These are phyloP conservation scores for Macropis europaea DNA, from an alignment of 2,888 invertebrate genomes.

Conservation along the genomic window DNA sequence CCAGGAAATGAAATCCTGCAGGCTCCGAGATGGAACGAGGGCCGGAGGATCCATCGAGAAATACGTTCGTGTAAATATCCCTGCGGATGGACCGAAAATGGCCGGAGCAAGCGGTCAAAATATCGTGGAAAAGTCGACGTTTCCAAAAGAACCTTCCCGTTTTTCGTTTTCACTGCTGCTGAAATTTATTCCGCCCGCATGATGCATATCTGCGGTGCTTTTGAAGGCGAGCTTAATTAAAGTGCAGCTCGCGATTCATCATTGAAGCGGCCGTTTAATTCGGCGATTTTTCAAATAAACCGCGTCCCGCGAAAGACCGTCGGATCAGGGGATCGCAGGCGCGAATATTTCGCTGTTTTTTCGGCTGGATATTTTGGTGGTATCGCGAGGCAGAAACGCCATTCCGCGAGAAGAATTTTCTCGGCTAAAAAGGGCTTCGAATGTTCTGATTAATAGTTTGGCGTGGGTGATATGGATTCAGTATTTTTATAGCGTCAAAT, in stretches of 20 bases:
- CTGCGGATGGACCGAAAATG: background rate
- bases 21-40: conserved; percentile 10
- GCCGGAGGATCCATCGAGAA: background rate
- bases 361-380: background rate
- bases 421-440: too few relatives aligned
- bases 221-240: conserved; percentile 21
- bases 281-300: conserved; percentile 23
- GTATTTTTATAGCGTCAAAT: too few relatives aligned
- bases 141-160: too few relatives aligned
- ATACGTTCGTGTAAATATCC: background rate
- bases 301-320: background rate
- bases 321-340: background rate
- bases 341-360: conserved; percentile 6
- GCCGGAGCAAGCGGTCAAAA: background rate
- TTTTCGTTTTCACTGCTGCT: too few relatives aligned
- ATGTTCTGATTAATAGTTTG: too few relatives aligned
- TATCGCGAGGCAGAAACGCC: background rate
- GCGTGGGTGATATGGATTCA: too few relatives aligned
- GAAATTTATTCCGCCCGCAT: conserved; percentile 12
- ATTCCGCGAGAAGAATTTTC: too few relatives aligned
- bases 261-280: conserved; percentile 19
- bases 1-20: conserved; percentile 58
- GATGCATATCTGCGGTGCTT: background rate
- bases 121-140: background rate
- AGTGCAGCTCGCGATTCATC: background rate